These are phyloP conservation scores for Percina caprodes DNA, from an alignment of 2,113 vertebrate species.

Conservation along the genomic window DNA sequence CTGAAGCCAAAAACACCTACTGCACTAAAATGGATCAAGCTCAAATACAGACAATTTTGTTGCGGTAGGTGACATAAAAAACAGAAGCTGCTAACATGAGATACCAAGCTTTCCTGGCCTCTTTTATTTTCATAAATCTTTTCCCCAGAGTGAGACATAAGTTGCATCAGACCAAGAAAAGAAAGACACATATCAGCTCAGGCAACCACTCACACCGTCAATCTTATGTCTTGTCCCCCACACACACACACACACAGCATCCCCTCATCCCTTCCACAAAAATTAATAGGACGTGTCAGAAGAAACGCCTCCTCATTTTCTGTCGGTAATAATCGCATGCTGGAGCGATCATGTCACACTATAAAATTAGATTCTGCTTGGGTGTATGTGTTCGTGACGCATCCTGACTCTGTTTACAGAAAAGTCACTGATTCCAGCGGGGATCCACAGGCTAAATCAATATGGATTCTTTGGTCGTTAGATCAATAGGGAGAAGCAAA, in stretches of 20 bases:
- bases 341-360: conserved; percentile 14
- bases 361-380: conserved; percentile 26
- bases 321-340: conserved; percentile 24
- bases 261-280: conserved; percentile 1
- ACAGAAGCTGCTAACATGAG: conserved; percentile 31
- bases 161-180: conserved; percentile 44
- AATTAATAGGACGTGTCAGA: conserved; percentile 34
- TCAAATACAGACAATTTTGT: conserved; percentile 9
- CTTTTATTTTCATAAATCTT: background rate
- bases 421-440: conserved; percentile 29
- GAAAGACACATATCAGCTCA: conserved; percentile 38
- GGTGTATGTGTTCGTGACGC: background rate
- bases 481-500: conserved; percentile 70
- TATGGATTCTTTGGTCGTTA: conserved; percentile 49
- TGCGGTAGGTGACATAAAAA: background rate
- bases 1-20: conserved; percentile 28
- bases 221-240: conserved; percentile 22
- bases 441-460: conserved; percentile 52
- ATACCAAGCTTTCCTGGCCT: conserved; percentile 16
- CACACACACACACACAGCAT: conserved; percentile 27
- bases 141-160: conserved; percentile 7
- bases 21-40: background rate
- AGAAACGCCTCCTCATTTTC: conserved; percentile 48
- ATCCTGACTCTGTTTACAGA: conserved; percentile 26
- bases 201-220: conserved; percentile 31